A percentile compares a stretch with the other conserved stretches of the same genome.
phyloP scores from a whole-genome alignment of 2,888 invertebrate species.

The Tridacna gigas region DNA sequence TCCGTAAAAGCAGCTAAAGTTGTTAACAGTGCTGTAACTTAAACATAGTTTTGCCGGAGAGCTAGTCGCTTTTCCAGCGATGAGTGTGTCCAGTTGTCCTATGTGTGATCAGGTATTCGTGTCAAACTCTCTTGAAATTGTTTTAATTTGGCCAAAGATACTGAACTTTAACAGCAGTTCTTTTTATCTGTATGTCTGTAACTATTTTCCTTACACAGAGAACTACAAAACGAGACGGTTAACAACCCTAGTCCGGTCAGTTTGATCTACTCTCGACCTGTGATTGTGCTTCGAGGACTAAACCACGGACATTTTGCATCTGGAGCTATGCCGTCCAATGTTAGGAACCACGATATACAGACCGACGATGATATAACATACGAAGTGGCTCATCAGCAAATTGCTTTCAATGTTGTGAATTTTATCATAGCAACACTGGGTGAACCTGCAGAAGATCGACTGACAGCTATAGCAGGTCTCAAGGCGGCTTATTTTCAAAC shows the following conservation, averaged over 20 bases:
- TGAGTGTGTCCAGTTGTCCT: too few species aligned
- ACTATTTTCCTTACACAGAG: slow-evolving; percentile 26
- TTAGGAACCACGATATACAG: slow-evolving; percentile 65
- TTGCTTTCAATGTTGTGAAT: slow-evolving; percentile 63
- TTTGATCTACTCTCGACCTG: slow-evolving; percentile 66
- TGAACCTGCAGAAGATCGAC: slow-evolving; percentile 34
- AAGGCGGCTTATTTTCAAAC: slow-evolving; percentile 47
- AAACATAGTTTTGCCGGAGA: too few species aligned
- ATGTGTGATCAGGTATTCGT: too few species aligned
- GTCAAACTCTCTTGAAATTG: background rate
- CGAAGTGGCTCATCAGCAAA: slow-evolving; percentile 61
- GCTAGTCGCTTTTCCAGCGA: too few species aligned
- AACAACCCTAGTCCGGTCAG: slow-evolving; percentile 34
- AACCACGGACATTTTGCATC: slow-evolving; percentile 75
- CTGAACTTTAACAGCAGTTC: background rate
- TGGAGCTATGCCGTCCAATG: slow-evolving; percentile 71
- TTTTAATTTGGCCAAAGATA: background rate
- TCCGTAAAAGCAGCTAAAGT: too few species aligned
- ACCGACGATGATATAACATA: slow-evolving; percentile 65
- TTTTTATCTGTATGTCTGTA: background rate
- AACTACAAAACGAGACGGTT: slow-evolving; percentile 43
- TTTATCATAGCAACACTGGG: slow-evolving; percentile 64
- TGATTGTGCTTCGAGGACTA: slow-evolving; percentile 70
- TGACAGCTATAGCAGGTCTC: slow-evolving; percentile 32
- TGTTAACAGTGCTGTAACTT: too few species aligned